phyloP scores from a whole-genome alignment of 2,797 vertebrate genomes.

The Limnodromus scolopaceus region DNA sequence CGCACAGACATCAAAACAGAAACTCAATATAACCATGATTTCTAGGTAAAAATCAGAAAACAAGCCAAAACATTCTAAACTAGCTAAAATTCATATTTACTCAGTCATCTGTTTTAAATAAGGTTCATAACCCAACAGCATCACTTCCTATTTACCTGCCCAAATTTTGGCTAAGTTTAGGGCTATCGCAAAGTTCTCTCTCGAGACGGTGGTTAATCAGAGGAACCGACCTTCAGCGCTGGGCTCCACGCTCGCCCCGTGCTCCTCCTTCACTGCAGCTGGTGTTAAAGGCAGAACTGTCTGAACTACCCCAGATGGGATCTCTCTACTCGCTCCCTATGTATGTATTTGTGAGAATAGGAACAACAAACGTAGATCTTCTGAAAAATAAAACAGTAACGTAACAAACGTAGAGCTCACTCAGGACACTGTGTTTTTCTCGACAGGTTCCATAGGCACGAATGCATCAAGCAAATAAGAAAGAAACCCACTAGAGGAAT shows the following conservation, averaged over 20 bases:
- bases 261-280: not conserved
- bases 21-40: not conserved
- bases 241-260: not conserved
- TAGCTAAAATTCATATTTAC: not conserved
- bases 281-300: not conserved
- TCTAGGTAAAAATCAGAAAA: constrained; percentile 6
- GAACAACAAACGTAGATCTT: not conserved
- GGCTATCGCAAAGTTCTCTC: not conserved
- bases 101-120: constrained; percentile 9
- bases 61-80: not conserved
- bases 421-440: not conserved
- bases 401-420: not conserved
- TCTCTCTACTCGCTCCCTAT: not conserved
- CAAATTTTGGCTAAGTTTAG: not conserved
- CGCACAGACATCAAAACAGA: not conserved
- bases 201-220: not conserved
- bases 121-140: not conserved
- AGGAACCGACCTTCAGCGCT: not conserved
- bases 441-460: constrained; percentile 35
- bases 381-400: not conserved
- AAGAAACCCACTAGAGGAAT: constrained; percentile 3
- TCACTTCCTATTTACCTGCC: not conserved
- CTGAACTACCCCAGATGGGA: not conserved
- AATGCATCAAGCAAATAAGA: constrained; percentile 15
- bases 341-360: not conserved